Evolutionary conservation across 2,888 invertebrate genomes (phyloP), one percentile per base, ranked within the genome.

Genomic region (Hemithea aestivaria): DNA sequence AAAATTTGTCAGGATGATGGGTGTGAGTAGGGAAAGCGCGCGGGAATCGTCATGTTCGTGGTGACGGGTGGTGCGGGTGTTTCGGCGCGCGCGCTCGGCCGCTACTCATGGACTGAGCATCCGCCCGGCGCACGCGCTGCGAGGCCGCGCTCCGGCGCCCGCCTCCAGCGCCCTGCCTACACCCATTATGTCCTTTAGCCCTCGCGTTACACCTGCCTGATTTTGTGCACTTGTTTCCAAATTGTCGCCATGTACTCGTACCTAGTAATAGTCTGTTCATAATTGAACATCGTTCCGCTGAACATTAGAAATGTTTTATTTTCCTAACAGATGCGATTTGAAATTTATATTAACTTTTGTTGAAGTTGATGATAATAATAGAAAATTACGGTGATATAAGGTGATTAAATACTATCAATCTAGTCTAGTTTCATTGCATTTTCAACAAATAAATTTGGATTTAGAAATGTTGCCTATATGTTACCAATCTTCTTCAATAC

Each of bases 51-150:
- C 72, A 73, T 74, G 62, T 61, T 59, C 57, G 58, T 58, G 39
- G 51, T 16, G n/a, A n/a, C 16, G 16, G 16, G 16, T 16, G 55
- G 50, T 53, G 63, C 61, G 60, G 54, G 45, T 21, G 33, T 40
- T 40, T 38, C 38, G 40, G 58, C 84, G 84, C 75, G 73, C 59
- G 68, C 84, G 81, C 84, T 77, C 69, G 72, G 73, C 73, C 74
- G 84, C 74, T 71, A 65, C 61, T 63, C 54, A 58, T 56, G 59
- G 57, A 83, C 83, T 82, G 83, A 79, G 48, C 51, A 56, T 55
- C 61, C 62, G 65, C 64, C 56, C 62, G 53, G 62, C 63, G 68
- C 65, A 59, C 63, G 60, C 64, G 73, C 76, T 76, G 73, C 74
- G 62, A 56, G 58, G 65, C 57, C 66, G 66, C 71, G 72, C 74